phyloP scores from a whole-genome alignment of 2,888 invertebrate species.

The Nomada fabriciana region DNA sequence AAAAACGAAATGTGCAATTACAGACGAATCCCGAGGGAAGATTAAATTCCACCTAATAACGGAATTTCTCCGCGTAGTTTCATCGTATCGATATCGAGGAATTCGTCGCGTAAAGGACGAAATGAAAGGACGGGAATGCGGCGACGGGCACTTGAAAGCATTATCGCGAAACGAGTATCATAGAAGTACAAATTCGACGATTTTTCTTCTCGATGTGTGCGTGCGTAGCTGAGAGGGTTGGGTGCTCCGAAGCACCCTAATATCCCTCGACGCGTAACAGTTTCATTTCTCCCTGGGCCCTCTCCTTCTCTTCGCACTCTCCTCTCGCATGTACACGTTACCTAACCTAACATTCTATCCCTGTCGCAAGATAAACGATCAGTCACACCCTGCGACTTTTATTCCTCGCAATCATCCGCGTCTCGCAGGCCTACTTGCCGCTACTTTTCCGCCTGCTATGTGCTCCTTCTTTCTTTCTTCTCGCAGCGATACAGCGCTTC shows the following conservation, averaged over 20 bases:
- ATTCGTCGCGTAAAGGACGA: constrained; percentile 62
- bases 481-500: constrained; percentile 42
- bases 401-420: constrained; percentile 79
- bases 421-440: constrained; percentile 69
- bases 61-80: constrained; percentile 39
- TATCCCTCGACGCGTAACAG: constrained; percentile 73
- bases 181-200: constrained; percentile 69
- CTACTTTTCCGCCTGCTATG: constrained; percentile 51
- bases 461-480: constrained; percentile 29
- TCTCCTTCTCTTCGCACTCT: constrained; percentile 51
- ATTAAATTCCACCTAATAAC: constrained; percentile 71
- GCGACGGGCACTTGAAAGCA: constrained; percentile 63
- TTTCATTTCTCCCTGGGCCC: constrained; percentile 68
- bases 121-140: constrained; percentile 79
- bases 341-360: constrained; percentile 48
- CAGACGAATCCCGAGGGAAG: constrained; percentile 51
- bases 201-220: constrained; percentile 48
- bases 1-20: constrained; percentile 24
- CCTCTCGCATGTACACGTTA: constrained; percentile 57
- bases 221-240: constrained; percentile 35
- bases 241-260: constrained; percentile 69
- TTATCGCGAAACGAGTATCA: constrained; percentile 71
- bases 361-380: constrained; percentile 77
- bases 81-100: constrained; percentile 59
- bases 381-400: constrained; percentile 82